phyloP scores from a whole-genome alignment of 2,113 vertebrate genomes.

The Megaleporinus macrocephalus region DNA sequence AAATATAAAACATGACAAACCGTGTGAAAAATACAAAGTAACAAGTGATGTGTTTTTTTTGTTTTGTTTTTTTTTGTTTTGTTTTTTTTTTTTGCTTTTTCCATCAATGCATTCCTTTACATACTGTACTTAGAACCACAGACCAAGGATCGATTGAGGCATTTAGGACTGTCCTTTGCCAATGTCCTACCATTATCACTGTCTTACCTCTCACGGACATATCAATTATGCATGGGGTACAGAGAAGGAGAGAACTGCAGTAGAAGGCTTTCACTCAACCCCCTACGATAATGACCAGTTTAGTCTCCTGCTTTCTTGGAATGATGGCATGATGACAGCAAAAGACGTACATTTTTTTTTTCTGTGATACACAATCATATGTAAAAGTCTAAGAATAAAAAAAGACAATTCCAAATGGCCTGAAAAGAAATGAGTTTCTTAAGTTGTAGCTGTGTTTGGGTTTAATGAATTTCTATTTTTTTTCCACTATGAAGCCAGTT shows the following conservation, averaged over 20 bases:
- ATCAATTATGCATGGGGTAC: constrained; percentile 34
- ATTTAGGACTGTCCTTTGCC: constrained; percentile 47
- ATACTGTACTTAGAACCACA: constrained; percentile 59
- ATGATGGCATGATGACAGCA: constrained; percentile 31
- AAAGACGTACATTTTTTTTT: constrained; percentile 50
- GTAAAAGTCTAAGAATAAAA: constrained; percentile 61
- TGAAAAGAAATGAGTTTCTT: constrained; percentile 61
- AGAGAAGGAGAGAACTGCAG: constrained; percentile 21
- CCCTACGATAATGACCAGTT: constrained; percentile 20
- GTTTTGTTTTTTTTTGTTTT: constrained; percentile 66
- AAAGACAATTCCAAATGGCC: constrained; percentile 58
- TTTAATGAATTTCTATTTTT: constrained; percentile 44
- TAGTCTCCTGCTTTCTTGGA: constrained; percentile 35
- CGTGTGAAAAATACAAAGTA: constrained; percentile 78
- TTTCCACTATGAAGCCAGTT: constrained; percentile 26
- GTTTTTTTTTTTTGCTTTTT: constrained; percentile 73
- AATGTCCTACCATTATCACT: constrained; percentile 51
- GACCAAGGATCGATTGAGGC: constrained; percentile 57
- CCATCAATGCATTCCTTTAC: constrained; percentile 73
- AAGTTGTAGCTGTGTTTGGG: constrained; percentile 63
- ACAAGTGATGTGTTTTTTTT: constrained; percentile 69
- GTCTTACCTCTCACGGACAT: constrained; percentile 55
- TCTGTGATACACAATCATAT: constrained; percentile 86
- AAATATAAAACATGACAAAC: constrained; percentile 76
- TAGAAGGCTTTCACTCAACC: constrained; percentile 27